Evolutionary conservation across 2,113 vertebrate genomes (phyloP).

Genomic region (Dasyurus viverrinus): DNA sequence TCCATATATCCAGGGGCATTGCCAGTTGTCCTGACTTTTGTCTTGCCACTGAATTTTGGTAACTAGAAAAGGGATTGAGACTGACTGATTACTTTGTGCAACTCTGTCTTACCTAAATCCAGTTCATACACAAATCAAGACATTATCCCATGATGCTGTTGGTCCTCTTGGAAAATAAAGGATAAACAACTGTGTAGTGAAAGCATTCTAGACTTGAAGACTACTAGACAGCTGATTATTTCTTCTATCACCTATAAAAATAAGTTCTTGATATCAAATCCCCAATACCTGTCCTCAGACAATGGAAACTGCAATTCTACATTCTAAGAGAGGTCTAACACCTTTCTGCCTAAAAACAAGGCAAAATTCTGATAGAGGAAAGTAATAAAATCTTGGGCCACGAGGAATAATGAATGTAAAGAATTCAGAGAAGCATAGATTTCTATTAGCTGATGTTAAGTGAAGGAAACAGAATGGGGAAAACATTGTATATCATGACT

Average conservation of each 20-base stretch:
- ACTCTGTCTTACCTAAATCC: too few relatives aligned
- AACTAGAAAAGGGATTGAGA: too few relatives aligned
- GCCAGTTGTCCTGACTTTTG: too few relatives aligned
- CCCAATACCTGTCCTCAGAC: background rate
- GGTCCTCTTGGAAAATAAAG: background rate
- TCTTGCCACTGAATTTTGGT: too few relatives aligned
- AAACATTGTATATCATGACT: background rate
- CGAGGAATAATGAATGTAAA: background rate
- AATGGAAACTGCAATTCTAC: background rate
- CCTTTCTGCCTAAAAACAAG: background rate
- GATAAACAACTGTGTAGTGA: background rate
- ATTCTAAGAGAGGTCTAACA: background rate
- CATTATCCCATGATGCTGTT: too few relatives aligned
- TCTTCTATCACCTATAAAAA: background rate
- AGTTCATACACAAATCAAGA: too few relatives aligned
- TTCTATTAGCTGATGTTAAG: background rate
- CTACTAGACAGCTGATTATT: background rate
- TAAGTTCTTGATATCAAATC: background rate
- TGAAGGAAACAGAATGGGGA: background rate
- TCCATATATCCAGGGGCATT: too few relatives aligned
- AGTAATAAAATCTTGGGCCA: background rate
- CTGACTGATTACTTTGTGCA: too few relatives aligned
- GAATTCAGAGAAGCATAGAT: background rate
- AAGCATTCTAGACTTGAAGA: background rate
- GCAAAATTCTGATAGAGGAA: background rate